phyloP scores from a whole-genome alignment of 2,113 vertebrate genomes.

The Canis aureus region DNA sequence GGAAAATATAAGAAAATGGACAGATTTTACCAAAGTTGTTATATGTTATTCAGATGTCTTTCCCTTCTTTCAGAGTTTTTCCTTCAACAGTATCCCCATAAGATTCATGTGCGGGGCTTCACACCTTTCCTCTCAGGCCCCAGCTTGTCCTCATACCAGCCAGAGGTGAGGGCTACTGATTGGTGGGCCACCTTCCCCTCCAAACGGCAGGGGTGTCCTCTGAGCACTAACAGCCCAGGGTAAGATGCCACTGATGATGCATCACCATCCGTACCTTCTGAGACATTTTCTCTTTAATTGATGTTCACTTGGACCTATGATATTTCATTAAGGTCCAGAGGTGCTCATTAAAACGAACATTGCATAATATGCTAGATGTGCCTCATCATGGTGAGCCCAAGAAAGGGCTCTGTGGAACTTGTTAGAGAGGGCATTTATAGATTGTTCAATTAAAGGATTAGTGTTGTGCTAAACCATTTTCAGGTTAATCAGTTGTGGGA shows the following conservation, averaged over 20 bases:
- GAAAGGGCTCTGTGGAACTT: slow-evolving; percentile 83
- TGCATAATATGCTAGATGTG: slow-evolving; percentile 53
- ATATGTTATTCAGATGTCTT: background rate
- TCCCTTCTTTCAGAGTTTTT: background rate
- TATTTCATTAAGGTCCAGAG: slow-evolving; percentile 81
- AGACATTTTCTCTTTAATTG: slow-evolving; percentile 81
- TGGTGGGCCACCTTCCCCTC: slow-evolving; percentile 53
- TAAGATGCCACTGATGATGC: slow-evolving; percentile 55
- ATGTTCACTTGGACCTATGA: slow-evolving; percentile 75
- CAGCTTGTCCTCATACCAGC: background rate
- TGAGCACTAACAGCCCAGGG: slow-evolving; percentile 49
- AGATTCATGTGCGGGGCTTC: background rate
- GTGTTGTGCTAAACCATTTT: slow-evolving; percentile 82
- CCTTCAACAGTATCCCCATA: background rate
- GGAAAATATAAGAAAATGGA: background rate
- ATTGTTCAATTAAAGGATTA: slow-evolving; percentile 82
- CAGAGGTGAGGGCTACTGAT: slow-evolving; percentile 67
- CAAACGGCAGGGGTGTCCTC: slow-evolving; percentile 67
- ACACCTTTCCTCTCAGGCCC: background rate
- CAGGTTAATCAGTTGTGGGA: slow-evolving; percentile 81
- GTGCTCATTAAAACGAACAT: slow-evolving; percentile 83
- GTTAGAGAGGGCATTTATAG: slow-evolving; percentile 78
- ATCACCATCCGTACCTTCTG: slow-evolving; percentile 71
- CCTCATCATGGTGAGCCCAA: slow-evolving; percentile 73
- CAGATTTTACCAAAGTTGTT: background rate